phyloP scores from a whole-genome alignment of 2,888 invertebrate species.

The Himalopsyche japonica region DNA sequence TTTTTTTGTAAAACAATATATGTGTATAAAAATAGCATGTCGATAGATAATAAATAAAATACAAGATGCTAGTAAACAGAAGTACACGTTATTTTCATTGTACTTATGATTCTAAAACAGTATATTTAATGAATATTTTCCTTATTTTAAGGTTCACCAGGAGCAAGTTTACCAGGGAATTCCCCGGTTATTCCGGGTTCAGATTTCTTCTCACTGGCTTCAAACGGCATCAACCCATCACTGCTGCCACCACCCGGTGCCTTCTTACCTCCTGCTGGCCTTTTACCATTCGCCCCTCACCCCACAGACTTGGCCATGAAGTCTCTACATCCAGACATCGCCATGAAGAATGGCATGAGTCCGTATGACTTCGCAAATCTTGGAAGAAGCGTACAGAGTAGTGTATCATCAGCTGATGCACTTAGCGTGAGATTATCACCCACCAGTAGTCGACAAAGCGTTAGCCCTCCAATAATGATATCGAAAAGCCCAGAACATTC shows the following conservation, averaged over 20 bases:
- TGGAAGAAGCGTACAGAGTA: conserved; percentile 53
- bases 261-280: conserved; percentile 60
- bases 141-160: conserved; percentile 52
- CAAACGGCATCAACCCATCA: conserved; percentile 52
- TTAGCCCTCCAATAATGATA: conserved; percentile 56
- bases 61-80: too few species aligned
- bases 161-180: conserved; percentile 50
- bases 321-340: conserved; percentile 55
- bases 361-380: conserved; percentile 57
- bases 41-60: too few species aligned
- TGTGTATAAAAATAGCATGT: too few species aligned
- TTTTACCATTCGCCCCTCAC: conserved; percentile 60
- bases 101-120: too few species aligned
- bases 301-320: conserved; percentile 58
- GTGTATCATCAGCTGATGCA: conserved; percentile 55
- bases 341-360: conserved; percentile 60
- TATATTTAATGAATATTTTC: conserved; percentile 19
- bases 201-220: conserved; percentile 55
- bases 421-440: conserved; percentile 60
- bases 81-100: too few species aligned
- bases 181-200: conserved; percentile 53
- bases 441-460: conserved; percentile 60
- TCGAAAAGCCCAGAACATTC: conserved; percentile 59
- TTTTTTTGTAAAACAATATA: too few species aligned
- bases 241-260: conserved; percentile 63